Base-by-base conservation (phyloP, 2,797 vertebrate species). In the Sparus aurata region DNA sequence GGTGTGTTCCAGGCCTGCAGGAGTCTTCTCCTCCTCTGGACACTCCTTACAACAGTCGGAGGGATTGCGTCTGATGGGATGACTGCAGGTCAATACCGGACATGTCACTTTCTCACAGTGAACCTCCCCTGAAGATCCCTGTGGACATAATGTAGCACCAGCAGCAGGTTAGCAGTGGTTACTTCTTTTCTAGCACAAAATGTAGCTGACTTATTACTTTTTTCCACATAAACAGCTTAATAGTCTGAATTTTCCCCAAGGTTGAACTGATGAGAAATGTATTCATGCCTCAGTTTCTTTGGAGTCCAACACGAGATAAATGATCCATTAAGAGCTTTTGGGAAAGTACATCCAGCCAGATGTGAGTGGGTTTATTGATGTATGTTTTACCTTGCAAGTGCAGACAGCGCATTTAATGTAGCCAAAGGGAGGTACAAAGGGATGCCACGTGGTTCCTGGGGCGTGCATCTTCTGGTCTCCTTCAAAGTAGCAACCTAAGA, bases 31-130 rank as follows among this genome's bases (percentile, higher is more conserved):
- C 0, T 96, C 94, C 49, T 89, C 94, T 10, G 98, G 97, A 87
- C 98, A 99, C 86, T 97, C 97, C 89, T 99, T 99, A 87, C 98
- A 99, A 95, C 98, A 99, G 91, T 99, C 97, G 0, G 97, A 98
- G 52, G 97, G 97, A 70, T 90, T 98, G 53, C 94, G 95, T 0
- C 98, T 96, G 52, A 99, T 88, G 0, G 98, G 98, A 22, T 97
- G 97, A 83, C 94, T 95, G 89, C 98, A 99, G 82, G 95, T 94
- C 90, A 98, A 92, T 27, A 85, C 86, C 0, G 98, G 98, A 89
- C 98, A 99, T 4, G 96, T 98, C 75, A 99, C 97, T 89, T 98
- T 98, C 94, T 99, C 97, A 0, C 98, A 99, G 92, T 99, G 97
- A 5, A 99, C 98, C 91, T 99, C 98, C 0, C 97, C 97, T 0